These are phyloP conservation scores for Bombus sibiricus DNA, from an alignment of 1,140 invertebrate species.

Conservation along the genomic window DNA sequence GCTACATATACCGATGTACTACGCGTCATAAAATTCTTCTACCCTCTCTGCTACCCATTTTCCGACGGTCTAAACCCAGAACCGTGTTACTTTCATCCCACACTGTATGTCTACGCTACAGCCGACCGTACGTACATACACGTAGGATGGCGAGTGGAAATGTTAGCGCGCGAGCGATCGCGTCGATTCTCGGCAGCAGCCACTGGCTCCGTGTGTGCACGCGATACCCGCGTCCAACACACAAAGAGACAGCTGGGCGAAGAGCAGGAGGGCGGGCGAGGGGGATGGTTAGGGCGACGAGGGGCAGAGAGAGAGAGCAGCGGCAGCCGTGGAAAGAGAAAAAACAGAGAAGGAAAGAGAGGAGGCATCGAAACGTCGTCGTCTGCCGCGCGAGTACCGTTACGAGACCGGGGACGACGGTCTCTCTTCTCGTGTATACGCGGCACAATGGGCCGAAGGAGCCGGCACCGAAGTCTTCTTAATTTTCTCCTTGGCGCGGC, in stretches of 20 bases:
- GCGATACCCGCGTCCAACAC: conserved; percentile 31
- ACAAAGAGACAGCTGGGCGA: conserved; percentile 43
- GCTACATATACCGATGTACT: too few species aligned
- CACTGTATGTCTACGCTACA: background rate
- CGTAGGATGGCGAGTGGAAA: too few species aligned
- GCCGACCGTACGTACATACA: too few species aligned
- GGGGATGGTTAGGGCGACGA: background rate
- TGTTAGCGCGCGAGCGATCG: background rate
- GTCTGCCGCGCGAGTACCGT: conserved; percentile 54
- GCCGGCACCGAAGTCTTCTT: conserved; percentile 54
- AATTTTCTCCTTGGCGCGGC: conserved; percentile 58
- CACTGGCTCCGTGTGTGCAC: conserved; percentile 11
- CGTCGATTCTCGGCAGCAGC: background rate
- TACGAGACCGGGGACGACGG: conserved; percentile 37
- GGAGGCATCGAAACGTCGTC: background rate
- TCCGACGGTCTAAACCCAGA: background rate
- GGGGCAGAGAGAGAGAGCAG: background rate
- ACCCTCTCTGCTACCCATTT: background rate
- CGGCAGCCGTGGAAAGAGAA: background rate
- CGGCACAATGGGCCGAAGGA: conserved; percentile 57
- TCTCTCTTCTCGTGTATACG: conserved; percentile 1
- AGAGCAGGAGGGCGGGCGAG: background rate
- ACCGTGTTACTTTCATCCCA: background rate
- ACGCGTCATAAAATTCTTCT: background rate
- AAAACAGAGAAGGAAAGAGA: conserved; percentile 1